Evolutionary conservation across 2,888 invertebrate genomes (phyloP), one percentile per base, ranked within the genome.

Genomic region (Allacma fusca): DNA sequence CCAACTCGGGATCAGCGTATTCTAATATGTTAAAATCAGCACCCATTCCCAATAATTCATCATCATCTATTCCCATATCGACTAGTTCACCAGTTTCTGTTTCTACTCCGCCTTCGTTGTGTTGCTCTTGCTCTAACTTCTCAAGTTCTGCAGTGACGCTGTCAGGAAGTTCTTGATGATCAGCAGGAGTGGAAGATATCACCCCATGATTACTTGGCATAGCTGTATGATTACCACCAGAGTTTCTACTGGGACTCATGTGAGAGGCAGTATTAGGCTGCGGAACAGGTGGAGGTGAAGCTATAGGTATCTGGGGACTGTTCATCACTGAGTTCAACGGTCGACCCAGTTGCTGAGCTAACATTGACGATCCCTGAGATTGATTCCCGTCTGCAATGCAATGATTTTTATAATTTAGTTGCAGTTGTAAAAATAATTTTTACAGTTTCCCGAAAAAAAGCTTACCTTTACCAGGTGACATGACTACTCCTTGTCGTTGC

Each of bases 1-100:
- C 95, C 74, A 96, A 88, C 87, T 96, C 96, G 0, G 97, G 95
- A 89, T 97, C 97, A 0, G 96, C 97, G 87, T 97, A 97, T 87
- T 96, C 96, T 81, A 97, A 88, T 85, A 97, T 96, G 87, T 97
- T 97, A 87, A 97, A 97, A 88, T 96, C 96, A 80, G 94, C 93
- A 5, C 95, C 96, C 89, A 96, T 94, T 88, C 90, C 90, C 29
- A 95, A 88, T 62, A 96, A 89, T 85, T 95, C 95, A 84, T 94
- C 94, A 85, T 96, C 95, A 82, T 95, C 95, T 75, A 94, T 93
- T 4, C 92, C 94, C 65, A 95, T 88, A 23, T 94, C 94, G 62
- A 93, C 93, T 59, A 95, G 88, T 85, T 95, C 92, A 86, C 94
- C 93, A 81, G 91, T 91, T 86, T 91, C 91, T 71, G 90, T 88